A percentile compares a stretch with the other conserved stretches of the same genome.
Evolutionary conservation across 1,140 invertebrate species (phyloP).

Genomic region (Sminthurinus signatus): DNA sequence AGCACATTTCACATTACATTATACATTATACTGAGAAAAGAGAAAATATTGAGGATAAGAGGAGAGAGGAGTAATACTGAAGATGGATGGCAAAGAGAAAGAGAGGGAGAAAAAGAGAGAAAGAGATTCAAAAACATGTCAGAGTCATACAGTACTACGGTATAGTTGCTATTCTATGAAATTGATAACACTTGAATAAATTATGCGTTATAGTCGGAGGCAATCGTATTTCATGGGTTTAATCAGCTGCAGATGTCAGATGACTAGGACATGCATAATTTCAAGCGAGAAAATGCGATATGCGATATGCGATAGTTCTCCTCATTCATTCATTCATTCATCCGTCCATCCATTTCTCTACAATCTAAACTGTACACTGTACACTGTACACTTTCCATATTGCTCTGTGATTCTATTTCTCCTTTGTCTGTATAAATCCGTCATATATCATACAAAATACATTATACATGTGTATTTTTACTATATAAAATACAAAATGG

Average conservation of each 20-base stretch:
- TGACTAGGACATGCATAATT: background rate
- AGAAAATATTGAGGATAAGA: too few species aligned
- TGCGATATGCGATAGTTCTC: background rate
- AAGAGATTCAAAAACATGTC: too few species aligned
- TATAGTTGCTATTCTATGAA: background rate
- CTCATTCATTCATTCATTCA: background rate
- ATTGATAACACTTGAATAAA: conserved; percentile 8
- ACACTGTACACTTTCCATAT: background rate
- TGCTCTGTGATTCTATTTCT: background rate
- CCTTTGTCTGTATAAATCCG: background rate
- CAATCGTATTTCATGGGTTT: conserved; percentile 7
- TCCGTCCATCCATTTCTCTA: too few species aligned
- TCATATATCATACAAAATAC: background rate
- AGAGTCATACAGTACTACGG: too few species aligned
- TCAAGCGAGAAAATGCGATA: background rate
- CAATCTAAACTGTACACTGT: background rate
- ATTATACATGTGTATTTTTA: background rate
- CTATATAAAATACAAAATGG: background rate
- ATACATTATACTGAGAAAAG: too few species aligned
- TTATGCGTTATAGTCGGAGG: background rate
- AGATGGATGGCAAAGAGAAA: too few species aligned
- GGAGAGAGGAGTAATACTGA: too few species aligned
- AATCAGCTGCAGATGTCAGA: conserved; percentile 9
- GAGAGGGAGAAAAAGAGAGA: too few species aligned
- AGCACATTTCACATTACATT: too few species aligned